A percentile compares a stretch with the other conserved stretches of the same genome.
These are phyloP conservation scores for Epistrophella euchroma DNA, from an alignment of 2,888 invertebrate genomes.

Conservation along the genomic window DNA sequence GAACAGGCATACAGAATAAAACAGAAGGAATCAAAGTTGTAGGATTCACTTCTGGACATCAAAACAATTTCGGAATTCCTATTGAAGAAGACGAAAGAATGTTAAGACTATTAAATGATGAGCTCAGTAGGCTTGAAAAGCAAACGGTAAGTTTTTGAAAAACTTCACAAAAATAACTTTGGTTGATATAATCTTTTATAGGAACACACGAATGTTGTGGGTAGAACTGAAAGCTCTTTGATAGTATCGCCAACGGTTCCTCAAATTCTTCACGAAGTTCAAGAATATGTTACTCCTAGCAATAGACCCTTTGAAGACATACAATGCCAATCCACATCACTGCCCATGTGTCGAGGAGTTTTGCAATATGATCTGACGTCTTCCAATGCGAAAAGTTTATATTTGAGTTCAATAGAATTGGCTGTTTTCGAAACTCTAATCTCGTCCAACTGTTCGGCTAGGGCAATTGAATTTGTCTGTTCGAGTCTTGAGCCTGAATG, in stretches of 20 bases:
- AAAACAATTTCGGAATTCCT: slow-evolving; percentile 87
- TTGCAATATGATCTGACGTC: slow-evolving; percentile 88
- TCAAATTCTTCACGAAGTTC: slow-evolving; percentile 82
- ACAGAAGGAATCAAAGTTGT: slow-evolving; percentile 76
- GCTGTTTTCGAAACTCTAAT: slow-evolving; percentile 86
- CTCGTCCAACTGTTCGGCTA: slow-evolving; percentile 87
- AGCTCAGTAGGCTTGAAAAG: slow-evolving; percentile 73
- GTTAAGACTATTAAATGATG: slow-evolving; percentile 80
- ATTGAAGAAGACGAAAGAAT: slow-evolving; percentile 86
- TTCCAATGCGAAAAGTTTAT: slow-evolving; percentile 77
- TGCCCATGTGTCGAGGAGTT: slow-evolving; percentile 86
- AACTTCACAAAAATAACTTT: background rate
- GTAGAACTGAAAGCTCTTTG: slow-evolving; percentile 51
- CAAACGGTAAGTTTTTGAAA: slow-evolving; percentile 59
- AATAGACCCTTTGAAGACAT: slow-evolving; percentile 77
- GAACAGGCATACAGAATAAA: slow-evolving; percentile 47
- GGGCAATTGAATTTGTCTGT: slow-evolving; percentile 87
- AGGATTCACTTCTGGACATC: slow-evolving; percentile 87
- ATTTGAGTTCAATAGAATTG: slow-evolving; percentile 80
- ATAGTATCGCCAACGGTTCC: slow-evolving; percentile 88
- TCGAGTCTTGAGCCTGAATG: slow-evolving; percentile 88
- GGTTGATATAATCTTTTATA: slow-evolving; percentile 2
- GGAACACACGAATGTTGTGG: slow-evolving; percentile 31
- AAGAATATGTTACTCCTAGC: slow-evolving; percentile 78
- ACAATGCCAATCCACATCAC: slow-evolving; percentile 82